phyloP scores from a whole-genome alignment of 2,888 invertebrate species.

The Oxytorus armatus region DNA sequence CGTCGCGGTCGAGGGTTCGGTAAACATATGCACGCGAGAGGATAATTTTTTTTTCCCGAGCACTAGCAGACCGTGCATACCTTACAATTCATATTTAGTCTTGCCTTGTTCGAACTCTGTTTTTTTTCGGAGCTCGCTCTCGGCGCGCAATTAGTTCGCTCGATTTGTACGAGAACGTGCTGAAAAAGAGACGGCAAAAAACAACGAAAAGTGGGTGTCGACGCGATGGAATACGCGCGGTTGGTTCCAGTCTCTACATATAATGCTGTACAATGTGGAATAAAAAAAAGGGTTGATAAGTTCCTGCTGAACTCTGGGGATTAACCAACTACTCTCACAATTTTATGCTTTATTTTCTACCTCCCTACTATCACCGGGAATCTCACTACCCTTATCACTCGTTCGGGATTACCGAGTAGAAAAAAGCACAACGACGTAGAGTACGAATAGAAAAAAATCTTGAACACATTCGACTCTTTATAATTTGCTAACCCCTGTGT shows the following conservation, averaged over 20 bases:
- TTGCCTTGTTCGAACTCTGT: constrained; percentile 2
- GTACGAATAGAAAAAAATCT: background rate
- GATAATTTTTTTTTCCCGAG: background rate
- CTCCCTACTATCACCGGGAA: background rate
- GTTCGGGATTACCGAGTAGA: background rate
- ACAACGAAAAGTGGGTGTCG: constrained; percentile 18
- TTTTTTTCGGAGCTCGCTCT: constrained; percentile 23
- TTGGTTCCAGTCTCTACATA: background rate
- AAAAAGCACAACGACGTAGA: background rate
- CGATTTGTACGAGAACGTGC: constrained; percentile 20
- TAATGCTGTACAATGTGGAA: no score
- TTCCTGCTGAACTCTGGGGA: background rate
- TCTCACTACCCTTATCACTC: background rate
- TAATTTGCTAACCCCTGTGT: constrained; percentile 1
- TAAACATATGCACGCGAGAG: constrained; percentile 39
- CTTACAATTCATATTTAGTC: constrained; percentile 37
- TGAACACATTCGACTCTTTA: background rate
- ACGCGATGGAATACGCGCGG: background rate
- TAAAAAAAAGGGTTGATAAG: background rate
- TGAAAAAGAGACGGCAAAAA: constrained; percentile 20
- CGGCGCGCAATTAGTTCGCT: constrained; percentile 44
- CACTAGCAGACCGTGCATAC: constrained; percentile 10
- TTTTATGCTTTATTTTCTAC: constrained; percentile 5
- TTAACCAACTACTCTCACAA: constrained; percentile 4
- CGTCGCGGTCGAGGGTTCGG: constrained; percentile 42